A percentile compares a stretch with the other conserved stretches of the same genome.
These are phyloP conservation scores for Oryzias woworae DNA, from an alignment of 2,113 vertebrate species.

Conservation along the genomic window DNA sequence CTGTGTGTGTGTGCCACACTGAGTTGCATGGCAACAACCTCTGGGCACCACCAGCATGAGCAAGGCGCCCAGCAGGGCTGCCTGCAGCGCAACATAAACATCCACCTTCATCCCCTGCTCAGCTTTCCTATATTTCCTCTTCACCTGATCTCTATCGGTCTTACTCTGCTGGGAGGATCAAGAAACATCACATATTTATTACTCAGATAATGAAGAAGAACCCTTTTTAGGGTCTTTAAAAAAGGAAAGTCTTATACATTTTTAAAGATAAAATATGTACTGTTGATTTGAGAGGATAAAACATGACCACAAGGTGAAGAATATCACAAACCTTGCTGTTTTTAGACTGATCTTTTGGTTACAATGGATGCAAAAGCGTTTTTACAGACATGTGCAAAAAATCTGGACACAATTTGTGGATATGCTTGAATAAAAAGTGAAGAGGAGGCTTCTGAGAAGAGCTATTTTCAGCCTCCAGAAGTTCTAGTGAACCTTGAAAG, in stretches of 20 bases:
- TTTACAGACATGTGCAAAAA: conserved; percentile 62
- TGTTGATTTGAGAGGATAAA: too few relatives aligned
- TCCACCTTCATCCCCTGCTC: conserved; percentile 32
- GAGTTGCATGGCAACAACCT: conserved; percentile 79
- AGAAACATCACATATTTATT: conserved; percentile 30
- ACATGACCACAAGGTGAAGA: too few relatives aligned
- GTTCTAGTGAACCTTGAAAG: conserved; percentile 38
- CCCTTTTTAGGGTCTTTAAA: conserved; percentile 32
- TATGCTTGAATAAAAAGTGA: conserved; percentile 20
- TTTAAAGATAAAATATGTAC: too few relatives aligned
- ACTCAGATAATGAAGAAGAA: conserved; percentile 22
- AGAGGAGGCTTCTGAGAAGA: conserved; percentile 24
- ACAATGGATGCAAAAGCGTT: too few relatives aligned
- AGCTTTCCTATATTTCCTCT: conserved; percentile 14
- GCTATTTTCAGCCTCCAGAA: conserved; percentile 55
- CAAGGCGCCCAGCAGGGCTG: conserved; percentile 45
- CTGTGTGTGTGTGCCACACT: conserved; percentile 62
- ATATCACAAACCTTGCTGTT: too few relatives aligned
- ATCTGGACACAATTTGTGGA: conserved; percentile 68
- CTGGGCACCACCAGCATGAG: conserved; percentile 73
- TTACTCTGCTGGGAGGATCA: conserved; percentile 30
- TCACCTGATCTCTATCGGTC: conserved; percentile 30
- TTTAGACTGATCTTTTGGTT: too few relatives aligned
- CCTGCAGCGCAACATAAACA: conserved; percentile 50
- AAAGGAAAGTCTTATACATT: conserved; percentile 4